These are phyloP conservation scores for Drosophila insularis DNA, from an alignment of 1,140 invertebrate genomes.

Conservation along the genomic window DNA sequence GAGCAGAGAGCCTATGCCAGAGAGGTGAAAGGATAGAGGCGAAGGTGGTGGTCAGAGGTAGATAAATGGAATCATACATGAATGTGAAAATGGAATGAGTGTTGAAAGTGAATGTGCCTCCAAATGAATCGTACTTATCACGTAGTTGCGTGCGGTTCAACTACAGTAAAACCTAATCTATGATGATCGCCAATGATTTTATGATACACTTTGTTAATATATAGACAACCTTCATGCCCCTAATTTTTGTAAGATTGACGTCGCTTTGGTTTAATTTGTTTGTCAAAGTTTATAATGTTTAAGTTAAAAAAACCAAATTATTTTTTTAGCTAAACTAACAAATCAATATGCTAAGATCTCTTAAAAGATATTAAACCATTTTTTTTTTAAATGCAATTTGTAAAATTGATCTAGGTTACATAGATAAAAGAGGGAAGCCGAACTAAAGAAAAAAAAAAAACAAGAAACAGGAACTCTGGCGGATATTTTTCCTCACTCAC, in stretches of 20 bases:
- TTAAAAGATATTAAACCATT: conserved; percentile 10
- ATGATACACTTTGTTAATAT: too few relatives aligned
- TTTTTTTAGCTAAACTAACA: neutral
- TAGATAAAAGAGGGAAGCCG: neutral
- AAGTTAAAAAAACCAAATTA: neutral
- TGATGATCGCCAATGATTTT: conserved; percentile 23
- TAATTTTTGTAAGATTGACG: too few relatives aligned
- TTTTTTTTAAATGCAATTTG: conserved; percentile 4
- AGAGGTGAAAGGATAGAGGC: neutral
- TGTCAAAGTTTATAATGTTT: too few relatives aligned
- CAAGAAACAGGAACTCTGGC: neutral
- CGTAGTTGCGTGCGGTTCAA: conserved; percentile 33
- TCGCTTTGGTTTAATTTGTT: too few relatives aligned
- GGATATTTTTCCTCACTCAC: conserved; percentile 5
- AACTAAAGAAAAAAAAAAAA: neutral
- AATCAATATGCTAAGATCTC: neutral
- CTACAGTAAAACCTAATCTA: conserved; percentile 41
- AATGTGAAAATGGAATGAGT: conserved; percentile 2
- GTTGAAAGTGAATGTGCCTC: conserved; percentile 53
- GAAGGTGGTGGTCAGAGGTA: conserved; percentile 31
- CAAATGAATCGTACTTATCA: conserved; percentile 64
- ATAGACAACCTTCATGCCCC: too few relatives aligned
- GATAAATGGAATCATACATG: conserved; percentile 50
- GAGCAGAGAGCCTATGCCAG: conserved; percentile 33
- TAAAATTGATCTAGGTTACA: neutral